phyloP scores from a whole-genome alignment of 1,140 invertebrate species.

The Heliconius eleuchia region DNA sequence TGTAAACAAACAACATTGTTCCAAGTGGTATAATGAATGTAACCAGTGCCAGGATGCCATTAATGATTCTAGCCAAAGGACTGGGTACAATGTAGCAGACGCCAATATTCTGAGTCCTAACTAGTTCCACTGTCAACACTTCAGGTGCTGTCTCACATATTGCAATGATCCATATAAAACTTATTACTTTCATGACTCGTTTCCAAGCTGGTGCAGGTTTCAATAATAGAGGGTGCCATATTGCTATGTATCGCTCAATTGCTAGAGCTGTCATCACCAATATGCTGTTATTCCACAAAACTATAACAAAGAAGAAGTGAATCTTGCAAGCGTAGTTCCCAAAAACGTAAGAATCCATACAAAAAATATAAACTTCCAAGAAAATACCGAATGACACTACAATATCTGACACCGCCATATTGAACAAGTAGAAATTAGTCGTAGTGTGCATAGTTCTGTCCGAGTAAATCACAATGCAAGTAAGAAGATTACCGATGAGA shows the following conservation, averaged over 20 bases:
- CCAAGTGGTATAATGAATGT: constrained; percentile 62
- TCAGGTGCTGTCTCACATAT: constrained; percentile 60
- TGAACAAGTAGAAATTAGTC: constrained; percentile 93
- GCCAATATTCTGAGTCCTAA: constrained; percentile 44
- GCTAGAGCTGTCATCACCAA: constrained; percentile 64
- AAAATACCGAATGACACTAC: constrained; percentile 55
- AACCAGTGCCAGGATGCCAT: constrained; percentile 52
- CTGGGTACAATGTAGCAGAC: constrained; percentile 61
- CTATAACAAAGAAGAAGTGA: constrained; percentile 55
- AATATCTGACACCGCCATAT: constrained; percentile 92
- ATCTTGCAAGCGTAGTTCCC: constrained; percentile 54
- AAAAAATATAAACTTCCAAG: constrained; percentile 47
- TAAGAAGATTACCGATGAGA: constrained; percentile 90
- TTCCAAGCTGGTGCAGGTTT: constrained; percentile 50
- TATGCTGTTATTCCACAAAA: constrained; percentile 64
- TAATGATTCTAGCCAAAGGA: constrained; percentile 50
- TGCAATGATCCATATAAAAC: constrained; percentile 56
- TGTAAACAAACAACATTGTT: constrained; percentile 64
- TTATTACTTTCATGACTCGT: constrained; percentile 60
- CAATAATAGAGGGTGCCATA: constrained; percentile 59
- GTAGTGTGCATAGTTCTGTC: constrained; percentile 92
- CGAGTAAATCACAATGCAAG: constrained; percentile 90
- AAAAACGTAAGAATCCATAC: constrained; percentile 43
- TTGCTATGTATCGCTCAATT: constrained; percentile 67
- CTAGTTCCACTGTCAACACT: constrained; percentile 50